Percentiles rank a stretch among this genome's conserved stretches.
These are phyloP conservation scores for Lasioglossum oenotherae DNA, from an alignment of 2,888 invertebrate species.

Conservation along the genomic window DNA sequence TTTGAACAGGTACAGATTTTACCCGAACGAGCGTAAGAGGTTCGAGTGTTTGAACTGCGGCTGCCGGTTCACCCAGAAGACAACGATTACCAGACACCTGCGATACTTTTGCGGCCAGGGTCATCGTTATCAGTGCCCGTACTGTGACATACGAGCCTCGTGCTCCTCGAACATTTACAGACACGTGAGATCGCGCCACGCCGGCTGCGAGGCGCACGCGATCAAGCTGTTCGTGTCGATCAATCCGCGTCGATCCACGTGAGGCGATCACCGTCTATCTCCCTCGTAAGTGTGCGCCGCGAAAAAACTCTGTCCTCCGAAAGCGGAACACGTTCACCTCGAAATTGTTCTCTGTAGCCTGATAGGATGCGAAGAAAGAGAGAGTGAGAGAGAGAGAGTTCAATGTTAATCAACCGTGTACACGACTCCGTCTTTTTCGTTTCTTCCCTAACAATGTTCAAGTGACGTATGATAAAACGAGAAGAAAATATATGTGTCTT, in stretches of 20 bases:
- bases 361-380: not conserved
- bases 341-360: not conserved
- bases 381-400: not conserved
- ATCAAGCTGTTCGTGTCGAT: slow-evolving; percentile 73
- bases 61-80: slow-evolving; percentile 79
- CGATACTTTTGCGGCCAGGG: slow-evolving; percentile 82
- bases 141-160: slow-evolving; percentile 77
- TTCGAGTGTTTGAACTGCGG: slow-evolving; percentile 79
- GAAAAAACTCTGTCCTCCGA: not conserved
- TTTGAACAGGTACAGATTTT: slow-evolving; percentile 62
- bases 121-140: slow-evolving; percentile 80
- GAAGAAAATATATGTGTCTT: slow-evolving; percentile 43
- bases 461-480: slow-evolving; percentile 20
- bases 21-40: slow-evolving; percentile 73
- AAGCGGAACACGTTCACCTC: not conserved
- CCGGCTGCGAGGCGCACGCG: slow-evolving; percentile 71
- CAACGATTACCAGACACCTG: slow-evolving; percentile 79
- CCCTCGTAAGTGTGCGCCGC: not conserved
- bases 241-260: slow-evolving; percentile 34
- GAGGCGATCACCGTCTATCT: not conserved
- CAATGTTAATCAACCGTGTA: slow-evolving; percentile 21
- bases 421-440: not conserved
- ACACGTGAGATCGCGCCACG: slow-evolving; percentile 77
- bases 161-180: slow-evolving; percentile 79
- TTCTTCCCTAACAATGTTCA: slow-evolving; percentile 21